phyloP scores from a whole-genome alignment of 1,140 invertebrate species.

The Cyphomyrmex costatus region DNA sequence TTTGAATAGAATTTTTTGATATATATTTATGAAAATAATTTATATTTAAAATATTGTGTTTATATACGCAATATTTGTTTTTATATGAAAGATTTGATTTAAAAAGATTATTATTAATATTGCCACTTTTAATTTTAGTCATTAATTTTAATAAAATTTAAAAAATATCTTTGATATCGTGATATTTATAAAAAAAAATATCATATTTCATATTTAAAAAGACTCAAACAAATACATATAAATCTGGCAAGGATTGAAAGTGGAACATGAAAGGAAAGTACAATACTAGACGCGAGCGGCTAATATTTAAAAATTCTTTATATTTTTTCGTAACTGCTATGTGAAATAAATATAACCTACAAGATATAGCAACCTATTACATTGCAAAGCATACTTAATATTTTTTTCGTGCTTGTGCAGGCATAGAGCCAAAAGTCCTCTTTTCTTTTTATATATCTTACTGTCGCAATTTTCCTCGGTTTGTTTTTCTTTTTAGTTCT shows the following conservation, averaged over 20 bases:
- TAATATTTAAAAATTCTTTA: background rate
- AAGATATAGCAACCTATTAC: background rate
- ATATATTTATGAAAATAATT: background rate
- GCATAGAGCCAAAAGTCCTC: background rate
- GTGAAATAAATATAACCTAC: background rate
- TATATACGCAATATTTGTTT: background rate
- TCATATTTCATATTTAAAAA: background rate
- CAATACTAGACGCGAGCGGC: no score
- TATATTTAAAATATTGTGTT: background rate
- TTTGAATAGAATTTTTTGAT: background rate
- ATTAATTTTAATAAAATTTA: background rate
- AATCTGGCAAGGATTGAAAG: background rate
- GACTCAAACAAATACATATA: background rate
- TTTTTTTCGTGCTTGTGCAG: conserved; percentile 8
- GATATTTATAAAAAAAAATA: background rate
- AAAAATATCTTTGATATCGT: background rate
- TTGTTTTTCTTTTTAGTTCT: background rate
- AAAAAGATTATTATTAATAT: background rate
- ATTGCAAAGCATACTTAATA: conserved; percentile 2
- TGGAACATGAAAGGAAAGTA: background rate
- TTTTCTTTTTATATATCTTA: background rate
- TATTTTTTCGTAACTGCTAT: background rate
- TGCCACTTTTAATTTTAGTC: background rate
- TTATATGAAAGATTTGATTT: background rate
- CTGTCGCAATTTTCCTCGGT: background rate